Evolutionary conservation across 1,140 invertebrate species (phyloP), one percentile per base, ranked within the genome.

Genomic region (Zaprionus gabonicus): DNA sequence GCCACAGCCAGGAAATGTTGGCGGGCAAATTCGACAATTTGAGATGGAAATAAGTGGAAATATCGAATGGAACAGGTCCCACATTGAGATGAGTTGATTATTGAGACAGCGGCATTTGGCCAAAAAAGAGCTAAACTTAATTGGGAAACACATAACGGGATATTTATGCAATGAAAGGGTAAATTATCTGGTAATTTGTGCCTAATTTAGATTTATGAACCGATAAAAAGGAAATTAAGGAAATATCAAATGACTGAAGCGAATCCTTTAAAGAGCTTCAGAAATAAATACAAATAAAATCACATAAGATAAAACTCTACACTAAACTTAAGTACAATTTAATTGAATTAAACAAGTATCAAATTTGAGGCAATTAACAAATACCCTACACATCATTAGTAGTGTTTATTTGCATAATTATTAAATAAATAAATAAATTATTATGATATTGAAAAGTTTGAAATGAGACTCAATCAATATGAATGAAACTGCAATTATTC

Each of bases 1-100:
- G 76, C 68, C 59, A 31, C 58, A 59, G 67, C 41, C 70, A 74
- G 76, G 71, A 78, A 78, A 76, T 41, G 60, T 76, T 31, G 36
- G 41, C 49, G 38, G 46, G 34, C 46, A 56, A 71, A 64, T 64
- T 64, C 20, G 59, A 36, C 51, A 71, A 63, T 51, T 53, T 13
- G 62, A 55, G 25, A 49, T 63, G 60, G 60, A 63, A 63, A 49
- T 63, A 25, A 51, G 23, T 72, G 69, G 62, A 71, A 71, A 65
- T 38, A 46, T 28, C 36, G 70, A 53, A 53, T 62, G 65, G 55
- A 73, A 68, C 66, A 57, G 46, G 46, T 51, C 20, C 46, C 20
- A 67, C 31, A 46, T 15, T 55, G 65, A 56, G 65, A 73, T 66
- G 70, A 72, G 51, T 58, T 58, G 71, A 68, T 55, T 59, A 68